phyloP scores from a whole-genome alignment of 2,888 invertebrate species.

The Lucinisca nassula region DNA sequence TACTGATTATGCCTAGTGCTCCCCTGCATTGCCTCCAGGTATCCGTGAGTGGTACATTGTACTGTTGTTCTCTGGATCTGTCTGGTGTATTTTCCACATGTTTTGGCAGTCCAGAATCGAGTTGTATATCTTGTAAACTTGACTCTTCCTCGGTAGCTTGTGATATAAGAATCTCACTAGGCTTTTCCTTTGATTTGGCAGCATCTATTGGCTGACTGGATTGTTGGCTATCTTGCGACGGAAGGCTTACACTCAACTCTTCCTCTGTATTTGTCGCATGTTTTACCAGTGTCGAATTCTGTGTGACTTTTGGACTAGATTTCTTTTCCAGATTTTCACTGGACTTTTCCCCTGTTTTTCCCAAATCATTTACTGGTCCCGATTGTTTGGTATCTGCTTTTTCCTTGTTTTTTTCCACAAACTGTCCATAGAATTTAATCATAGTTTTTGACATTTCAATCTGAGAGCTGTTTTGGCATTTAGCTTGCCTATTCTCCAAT shows the following conservation, averaged over 20 bases:
- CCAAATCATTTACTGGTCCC: background rate
- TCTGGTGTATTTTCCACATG: background rate
- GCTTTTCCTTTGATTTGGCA: background rate
- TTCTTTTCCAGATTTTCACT: background rate
- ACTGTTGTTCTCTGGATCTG: background rate
- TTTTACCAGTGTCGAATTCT: background rate
- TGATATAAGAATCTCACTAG: background rate
- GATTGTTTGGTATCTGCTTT: background rate
- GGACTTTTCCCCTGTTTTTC: background rate
- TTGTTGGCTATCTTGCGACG: background rate
- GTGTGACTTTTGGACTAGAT: background rate
- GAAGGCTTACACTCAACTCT: background rate
- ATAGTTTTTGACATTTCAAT: background rate
- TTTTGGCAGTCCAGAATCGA: background rate
- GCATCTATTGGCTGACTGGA: too few relatives aligned
- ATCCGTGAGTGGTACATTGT: background rate
- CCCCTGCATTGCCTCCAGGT: background rate
- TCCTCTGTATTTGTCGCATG: background rate
- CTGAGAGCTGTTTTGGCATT: background rate
- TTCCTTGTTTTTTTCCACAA: background rate
- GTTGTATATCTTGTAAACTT: background rate
- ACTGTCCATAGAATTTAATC: background rate
- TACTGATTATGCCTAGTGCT: background rate
- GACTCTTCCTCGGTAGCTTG: background rate
- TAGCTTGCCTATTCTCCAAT: background rate